Evolutionary conservation across 2,888 invertebrate genomes (phyloP), one percentile per base, ranked within the genome.

Genomic region (Kryphioiulus occultus): DNA sequence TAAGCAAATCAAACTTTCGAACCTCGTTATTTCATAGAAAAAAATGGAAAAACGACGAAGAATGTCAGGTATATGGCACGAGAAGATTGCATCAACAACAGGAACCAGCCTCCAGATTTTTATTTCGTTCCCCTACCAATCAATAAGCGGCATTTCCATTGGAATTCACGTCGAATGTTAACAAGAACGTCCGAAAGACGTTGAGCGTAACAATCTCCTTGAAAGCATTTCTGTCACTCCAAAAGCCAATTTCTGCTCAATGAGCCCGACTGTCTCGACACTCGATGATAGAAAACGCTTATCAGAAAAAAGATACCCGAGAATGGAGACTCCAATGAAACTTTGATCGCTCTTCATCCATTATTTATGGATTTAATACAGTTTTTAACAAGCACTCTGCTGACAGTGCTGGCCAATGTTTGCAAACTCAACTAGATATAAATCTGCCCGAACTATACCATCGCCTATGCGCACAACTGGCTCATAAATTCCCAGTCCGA

Each of bases 231-330:
- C 17, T 59, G 59, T n/a, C 59, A 59, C 59, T 59, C 59, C 59
- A 59, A 59, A 59, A 59, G 59, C 59, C 59, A 59, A 59, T 59
- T 59, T 59, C 59, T n/a, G 59, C 59, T 59, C 59, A 59, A 59
- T n/a, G 59, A 59, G 59, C 59, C n/a, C 59, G n/a, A 59, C 59
- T 59, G 59, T 59, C 59, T 59, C 19, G 17, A 19, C 59, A 59
- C n/a, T 59, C 59, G 22, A n/a, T 19, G 19, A 19, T 0, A 59
- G n/a, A 59, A 59, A 59, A 59, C 59, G 59, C 59, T 59, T 59
- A 59, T 59, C n/a, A 7, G 59, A 59, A 59, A 19, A 59, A 3
- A n/a, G n/a, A 59, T 19, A 59, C 59, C 59, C n/a, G 7, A 7
- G 59, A 10, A 47, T 47, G 17, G 47, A 47, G 47, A 47, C 15